These are phyloP conservation scores for Polydrusus cervinus DNA, from an alignment of 2,888 invertebrate genomes.

Conservation along the genomic window DNA sequence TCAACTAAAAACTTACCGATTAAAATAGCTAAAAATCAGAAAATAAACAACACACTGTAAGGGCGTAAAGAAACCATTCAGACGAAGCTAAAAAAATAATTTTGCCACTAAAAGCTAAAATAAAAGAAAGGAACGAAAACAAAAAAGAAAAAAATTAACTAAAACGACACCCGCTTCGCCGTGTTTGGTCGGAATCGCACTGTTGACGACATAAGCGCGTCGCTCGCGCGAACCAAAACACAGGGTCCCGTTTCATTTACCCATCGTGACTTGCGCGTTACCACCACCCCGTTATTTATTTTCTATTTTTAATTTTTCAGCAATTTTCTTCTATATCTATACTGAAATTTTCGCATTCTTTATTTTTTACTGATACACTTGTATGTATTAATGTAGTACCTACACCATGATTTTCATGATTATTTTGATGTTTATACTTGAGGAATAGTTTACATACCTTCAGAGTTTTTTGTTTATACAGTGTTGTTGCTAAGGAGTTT, in stretches of 20 bases:
- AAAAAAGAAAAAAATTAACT: constrained; percentile 65
- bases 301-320: constrained; percentile 49
- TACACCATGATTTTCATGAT: background rate
- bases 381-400: too few relatives aligned
- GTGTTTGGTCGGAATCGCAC: constrained; percentile 60
- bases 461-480: background rate
- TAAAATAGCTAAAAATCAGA: constrained; percentile 33
- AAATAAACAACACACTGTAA: constrained; percentile 40
- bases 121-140: constrained; percentile 63
- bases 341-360: constrained; percentile 29
- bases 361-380: background rate
- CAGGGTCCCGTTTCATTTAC: constrained; percentile 39
- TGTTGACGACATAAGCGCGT: constrained; percentile 36
- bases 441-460: background rate
- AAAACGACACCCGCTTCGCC: constrained; percentile 60
- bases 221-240: constrained; percentile 37
- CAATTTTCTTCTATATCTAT: constrained; percentile 27
- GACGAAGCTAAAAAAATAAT: constrained; percentile 31
- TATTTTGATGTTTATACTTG: background rate
- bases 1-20: constrained; percentile 56
- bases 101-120: constrained; percentile 60
- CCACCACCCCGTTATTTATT: constrained; percentile 34
- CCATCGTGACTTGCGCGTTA: constrained; percentile 35
- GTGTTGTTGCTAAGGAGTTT: constrained; percentile 11
- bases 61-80: constrained; percentile 34